Percentiles rank a stretch among this genome's conserved stretches.
phyloP scores from a whole-genome alignment of 2,888 invertebrate genomes.

The Limnephilus rhombicus region DNA sequence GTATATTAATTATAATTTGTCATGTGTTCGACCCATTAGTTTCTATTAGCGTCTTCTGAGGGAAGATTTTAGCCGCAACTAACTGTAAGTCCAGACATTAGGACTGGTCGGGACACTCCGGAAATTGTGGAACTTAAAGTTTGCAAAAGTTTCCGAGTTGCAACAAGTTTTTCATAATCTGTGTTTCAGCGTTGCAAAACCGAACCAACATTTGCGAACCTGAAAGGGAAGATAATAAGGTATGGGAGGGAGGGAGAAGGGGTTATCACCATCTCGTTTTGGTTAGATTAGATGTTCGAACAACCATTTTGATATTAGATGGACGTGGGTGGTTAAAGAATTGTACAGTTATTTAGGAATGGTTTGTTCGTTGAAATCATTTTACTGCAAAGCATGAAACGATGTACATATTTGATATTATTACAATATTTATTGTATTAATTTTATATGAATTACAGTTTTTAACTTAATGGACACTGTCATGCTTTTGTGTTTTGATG shows the following conservation, averaged over 20 bases:
- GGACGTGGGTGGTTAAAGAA: neutral
- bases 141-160: neutral
- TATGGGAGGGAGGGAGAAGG: neutral
- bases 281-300: neutral
- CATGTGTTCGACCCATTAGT: neutral
- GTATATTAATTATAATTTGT: too few relatives aligned
- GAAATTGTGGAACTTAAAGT: neutral
- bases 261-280: neutral
- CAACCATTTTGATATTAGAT: neutral
- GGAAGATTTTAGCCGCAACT: neutral
- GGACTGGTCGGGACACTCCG: neutral
- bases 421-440: too few relatives aligned
- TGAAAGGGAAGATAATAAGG: neutral
- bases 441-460: too few relatives aligned
- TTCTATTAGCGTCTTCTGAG: neutral
- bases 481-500: too few relatives aligned
- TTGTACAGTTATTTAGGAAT: too few relatives aligned
- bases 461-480: too few relatives aligned
- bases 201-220: neutral
- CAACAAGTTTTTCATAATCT: neutral
- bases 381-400: too few relatives aligned
- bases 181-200: neutral
- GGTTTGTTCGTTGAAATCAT: too few relatives aligned
- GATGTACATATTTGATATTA: too few relatives aligned
- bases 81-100: neutral